Evolutionary conservation across 2,888 invertebrate species (phyloP).

Genomic region (Lumbricus terrestris): DNA sequence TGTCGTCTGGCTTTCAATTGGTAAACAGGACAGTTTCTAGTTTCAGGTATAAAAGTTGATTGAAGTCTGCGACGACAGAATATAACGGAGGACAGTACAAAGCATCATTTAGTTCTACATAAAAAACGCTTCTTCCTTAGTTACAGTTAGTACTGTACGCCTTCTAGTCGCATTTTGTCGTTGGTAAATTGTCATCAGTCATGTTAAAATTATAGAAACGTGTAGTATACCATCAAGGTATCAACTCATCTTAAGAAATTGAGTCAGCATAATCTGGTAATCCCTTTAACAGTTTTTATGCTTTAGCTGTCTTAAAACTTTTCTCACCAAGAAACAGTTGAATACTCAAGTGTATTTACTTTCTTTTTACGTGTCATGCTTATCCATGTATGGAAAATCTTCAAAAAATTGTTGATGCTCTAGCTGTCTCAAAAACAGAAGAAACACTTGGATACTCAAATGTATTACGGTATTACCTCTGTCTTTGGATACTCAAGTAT

Average conservation of each 20-base stretch:
- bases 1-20: conserved; percentile 90
- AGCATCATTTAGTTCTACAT: not conserved
- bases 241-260: not conserved
- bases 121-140: not conserved
- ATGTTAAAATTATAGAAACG: not conserved
- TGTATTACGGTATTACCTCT: too few relatives aligned
- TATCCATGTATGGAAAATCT: too few relatives aligned
- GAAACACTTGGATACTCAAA: too few relatives aligned
- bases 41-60: not conserved
- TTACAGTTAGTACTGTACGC: not conserved
- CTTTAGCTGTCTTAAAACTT: not conserved
- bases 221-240: not conserved
- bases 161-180: not conserved
- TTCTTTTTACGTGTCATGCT: too few relatives aligned
- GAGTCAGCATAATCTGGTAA: not conserved
- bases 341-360: too few relatives aligned
- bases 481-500: too few relatives aligned
- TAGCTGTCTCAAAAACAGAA: not conserved
- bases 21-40: not conserved
- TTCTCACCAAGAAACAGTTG: too few relatives aligned
- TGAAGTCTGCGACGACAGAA: not conserved
- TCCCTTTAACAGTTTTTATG: not conserved
- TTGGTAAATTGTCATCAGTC: not conserved
- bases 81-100: not conserved
- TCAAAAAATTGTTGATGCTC: not conserved